Conservation (phyloP, 2,888 invertebrate genomes). For the Trichogramma dendrolimi region DNA sequence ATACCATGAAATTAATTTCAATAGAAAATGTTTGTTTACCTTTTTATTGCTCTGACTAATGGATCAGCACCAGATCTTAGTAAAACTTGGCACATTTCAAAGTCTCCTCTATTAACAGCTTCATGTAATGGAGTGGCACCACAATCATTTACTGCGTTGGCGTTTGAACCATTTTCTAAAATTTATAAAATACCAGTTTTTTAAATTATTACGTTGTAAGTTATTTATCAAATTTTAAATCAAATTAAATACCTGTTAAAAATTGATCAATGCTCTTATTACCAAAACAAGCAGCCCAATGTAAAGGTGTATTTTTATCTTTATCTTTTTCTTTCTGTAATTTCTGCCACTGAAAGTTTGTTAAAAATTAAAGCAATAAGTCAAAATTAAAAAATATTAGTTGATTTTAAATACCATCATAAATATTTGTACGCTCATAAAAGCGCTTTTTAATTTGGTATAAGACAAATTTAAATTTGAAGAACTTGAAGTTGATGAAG, state of each 20-base stretch:
- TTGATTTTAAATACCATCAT: no score
- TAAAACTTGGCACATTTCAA: constrained; percentile 56
- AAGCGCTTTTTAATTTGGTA: constrained; percentile 64
- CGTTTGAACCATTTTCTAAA: constrained; percentile 58
- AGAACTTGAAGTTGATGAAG: constrained; percentile 41
- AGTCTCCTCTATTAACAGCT: constrained; percentile 58
- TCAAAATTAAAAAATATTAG: no score
- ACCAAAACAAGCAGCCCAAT: constrained; percentile 64
- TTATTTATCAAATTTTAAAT: constrained; percentile 7
- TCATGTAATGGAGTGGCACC: constrained; percentile 63
- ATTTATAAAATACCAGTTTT: no score
- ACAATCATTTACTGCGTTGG: constrained; percentile 58
- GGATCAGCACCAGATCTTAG: constrained; percentile 59
- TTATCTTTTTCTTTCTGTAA: no score
- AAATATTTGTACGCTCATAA: no score
- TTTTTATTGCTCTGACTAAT: constrained; percentile 53
- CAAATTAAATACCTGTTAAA: constrained; percentile 52
- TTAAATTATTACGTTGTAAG: no score
- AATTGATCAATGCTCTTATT: constrained; percentile 57
- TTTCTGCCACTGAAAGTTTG: no score
- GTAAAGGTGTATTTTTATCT: constrained; percentile 60
- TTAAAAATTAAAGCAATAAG: no score
- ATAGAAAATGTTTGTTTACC: constrained; percentile 46
- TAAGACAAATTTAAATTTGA: constrained; percentile 45
- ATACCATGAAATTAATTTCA: constrained; percentile 1